Evolutionary conservation across 2,888 invertebrate genomes (phyloP).

Genomic region (Coleophora flavipennella): DNA sequence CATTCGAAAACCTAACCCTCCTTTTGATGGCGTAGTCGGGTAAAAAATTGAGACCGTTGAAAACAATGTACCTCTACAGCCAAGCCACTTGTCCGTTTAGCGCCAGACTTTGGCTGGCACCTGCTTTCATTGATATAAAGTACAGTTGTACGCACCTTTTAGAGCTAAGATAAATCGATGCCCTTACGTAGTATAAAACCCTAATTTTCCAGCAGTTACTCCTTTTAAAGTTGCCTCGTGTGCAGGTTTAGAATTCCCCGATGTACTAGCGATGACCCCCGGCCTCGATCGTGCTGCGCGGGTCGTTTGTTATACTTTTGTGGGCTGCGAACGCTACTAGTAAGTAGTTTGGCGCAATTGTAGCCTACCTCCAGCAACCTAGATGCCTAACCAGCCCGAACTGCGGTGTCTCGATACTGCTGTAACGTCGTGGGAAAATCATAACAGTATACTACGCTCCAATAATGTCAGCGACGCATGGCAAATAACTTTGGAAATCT

Average conservation of each 20-base stretch:
- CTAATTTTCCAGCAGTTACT: conserved; percentile 6
- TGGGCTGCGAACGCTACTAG: conserved; percentile 50
- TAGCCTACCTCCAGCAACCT: conserved; percentile 24
- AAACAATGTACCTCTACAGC: too few relatives aligned
- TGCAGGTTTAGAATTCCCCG: conserved; percentile 7
- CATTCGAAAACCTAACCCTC: too few relatives aligned
- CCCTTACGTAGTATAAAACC: not conserved
- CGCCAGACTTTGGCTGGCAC: too few relatives aligned
- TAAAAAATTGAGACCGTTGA: too few relatives aligned
- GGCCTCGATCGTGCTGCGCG: conserved; percentile 38
- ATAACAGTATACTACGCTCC: conserved; percentile 6
- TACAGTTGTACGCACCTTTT: not conserved
- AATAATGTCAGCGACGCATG: too few relatives aligned
- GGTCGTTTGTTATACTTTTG: conserved; percentile 49
- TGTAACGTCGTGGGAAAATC: conserved; percentile 34
- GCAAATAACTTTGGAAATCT: conserved; percentile 1
- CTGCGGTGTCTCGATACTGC: conserved; percentile 30
- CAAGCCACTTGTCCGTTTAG: too few relatives aligned
- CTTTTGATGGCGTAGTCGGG: too few relatives aligned
- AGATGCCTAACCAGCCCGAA: conserved; percentile 30
- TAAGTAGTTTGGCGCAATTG: conserved; percentile 46
- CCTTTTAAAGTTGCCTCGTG: conserved; percentile 8
- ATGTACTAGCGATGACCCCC: conserved; percentile 37
- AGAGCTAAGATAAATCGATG: not conserved
- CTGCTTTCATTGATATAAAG: too few relatives aligned